Percentiles rank a stretch among this genome's conserved stretches.
Conservation (phyloP, 1,140 invertebrate genomes). For the Helicoverpa armigera region DNA sequence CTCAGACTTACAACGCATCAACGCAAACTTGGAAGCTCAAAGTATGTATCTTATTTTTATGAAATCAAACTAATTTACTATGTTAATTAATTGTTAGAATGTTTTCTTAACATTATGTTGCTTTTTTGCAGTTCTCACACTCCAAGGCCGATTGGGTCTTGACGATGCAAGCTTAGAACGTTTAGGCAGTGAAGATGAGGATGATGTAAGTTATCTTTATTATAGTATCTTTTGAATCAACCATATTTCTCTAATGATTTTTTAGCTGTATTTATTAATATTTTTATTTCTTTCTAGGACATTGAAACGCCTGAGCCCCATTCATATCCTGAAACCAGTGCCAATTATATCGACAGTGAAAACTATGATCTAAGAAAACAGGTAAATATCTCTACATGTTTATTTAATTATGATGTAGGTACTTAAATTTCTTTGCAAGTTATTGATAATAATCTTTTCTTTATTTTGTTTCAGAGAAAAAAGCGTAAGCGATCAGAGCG, state of each 20-base stretch:
- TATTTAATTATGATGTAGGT: background rate
- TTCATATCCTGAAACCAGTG: no score
- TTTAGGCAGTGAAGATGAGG: background rate
- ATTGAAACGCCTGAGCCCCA: no score
- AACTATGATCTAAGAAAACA: no score
- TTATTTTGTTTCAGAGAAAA: background rate
- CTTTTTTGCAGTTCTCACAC: background rate
- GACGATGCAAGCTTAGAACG: background rate
- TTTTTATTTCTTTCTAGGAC: background rate
- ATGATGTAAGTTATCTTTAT: background rate
- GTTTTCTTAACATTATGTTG: background rate
- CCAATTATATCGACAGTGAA: no score
- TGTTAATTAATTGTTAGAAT: background rate
- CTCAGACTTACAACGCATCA: constrained; percentile 50
- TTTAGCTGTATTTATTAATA: background rate
- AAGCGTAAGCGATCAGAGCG: background rate
- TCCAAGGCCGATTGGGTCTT: background rate
- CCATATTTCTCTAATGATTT: background rate
- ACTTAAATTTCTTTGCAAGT: background rate
- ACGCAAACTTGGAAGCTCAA: constrained; percentile 57
- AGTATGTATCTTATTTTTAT: constrained; percentile 46
- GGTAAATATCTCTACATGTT: no score
- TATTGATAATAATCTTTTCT: background rate
- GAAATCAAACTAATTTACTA: no score
- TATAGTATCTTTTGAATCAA: background rate